Percentiles rank a stretch among this genome's conserved stretches.
phyloP scores from a whole-genome alignment of 2,797 vertebrate genomes.

The Toxotes lorentzi region DNA sequence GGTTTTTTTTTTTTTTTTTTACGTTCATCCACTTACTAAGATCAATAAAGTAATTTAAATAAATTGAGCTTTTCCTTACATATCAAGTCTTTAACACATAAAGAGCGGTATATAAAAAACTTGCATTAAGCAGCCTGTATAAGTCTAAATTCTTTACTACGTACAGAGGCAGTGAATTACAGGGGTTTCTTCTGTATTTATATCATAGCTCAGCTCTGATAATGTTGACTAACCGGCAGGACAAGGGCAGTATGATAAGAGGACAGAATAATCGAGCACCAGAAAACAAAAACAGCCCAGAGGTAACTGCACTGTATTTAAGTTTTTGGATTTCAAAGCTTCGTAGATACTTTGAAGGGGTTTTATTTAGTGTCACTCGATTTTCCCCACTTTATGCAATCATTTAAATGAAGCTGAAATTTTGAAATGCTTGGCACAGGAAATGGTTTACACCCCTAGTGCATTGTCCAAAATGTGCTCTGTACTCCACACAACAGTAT shows the following conservation, averaged over 20 bases:
- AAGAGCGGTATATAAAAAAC: background rate
- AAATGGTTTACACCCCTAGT: background rate
- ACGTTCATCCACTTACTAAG: slow-evolving; percentile 47
- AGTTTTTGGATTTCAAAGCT: background rate
- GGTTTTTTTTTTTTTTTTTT: slow-evolving; percentile 57
- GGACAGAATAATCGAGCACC: background rate
- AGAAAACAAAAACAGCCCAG: background rate
- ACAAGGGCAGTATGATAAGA: background rate
- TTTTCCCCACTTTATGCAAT: background rate
- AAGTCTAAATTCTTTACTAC: background rate
- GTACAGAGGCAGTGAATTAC: background rate
- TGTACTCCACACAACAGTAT: background rate
- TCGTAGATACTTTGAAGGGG: background rate
- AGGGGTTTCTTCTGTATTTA: background rate
- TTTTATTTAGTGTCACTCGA: background rate
- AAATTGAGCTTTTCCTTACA: slow-evolving; percentile 10
- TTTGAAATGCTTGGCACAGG: background rate
- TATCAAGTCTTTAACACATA: background rate
- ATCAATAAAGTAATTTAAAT: slow-evolving; percentile 82
- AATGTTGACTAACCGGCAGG: background rate
- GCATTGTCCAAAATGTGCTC: background rate
- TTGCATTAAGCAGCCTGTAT: background rate
- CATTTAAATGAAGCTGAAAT: background rate
- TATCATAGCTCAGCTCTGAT: background rate
- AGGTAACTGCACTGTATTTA: background rate